A percentile compares a stretch with the other conserved stretches of the same genome.
Conservation (phyloP, 1,140 invertebrate genomes). For the Zaprionus ghesquierei region DNA sequence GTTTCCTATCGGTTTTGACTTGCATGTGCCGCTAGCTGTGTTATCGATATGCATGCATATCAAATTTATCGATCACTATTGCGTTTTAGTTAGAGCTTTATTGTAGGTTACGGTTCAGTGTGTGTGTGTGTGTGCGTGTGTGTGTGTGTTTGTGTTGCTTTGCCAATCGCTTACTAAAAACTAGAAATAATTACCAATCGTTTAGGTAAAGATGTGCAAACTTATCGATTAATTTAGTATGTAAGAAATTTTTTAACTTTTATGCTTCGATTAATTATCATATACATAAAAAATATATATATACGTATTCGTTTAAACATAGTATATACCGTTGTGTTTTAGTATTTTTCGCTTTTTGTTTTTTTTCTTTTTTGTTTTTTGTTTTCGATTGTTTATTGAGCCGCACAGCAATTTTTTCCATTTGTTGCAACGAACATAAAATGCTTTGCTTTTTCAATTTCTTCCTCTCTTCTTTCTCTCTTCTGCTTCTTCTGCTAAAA, state of each 20-base stretch:
- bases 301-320: conserved; percentile 16
- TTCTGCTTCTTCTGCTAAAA: conserved; percentile 4
- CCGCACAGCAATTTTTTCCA: conserved; percentile 80
- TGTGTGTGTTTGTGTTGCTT: conserved; percentile 19
- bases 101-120: conserved; percentile 10
- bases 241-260: conserved; percentile 58
- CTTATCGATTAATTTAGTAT: conserved; percentile 64
- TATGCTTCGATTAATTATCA: conserved; percentile 38
- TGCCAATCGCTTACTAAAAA: conserved; percentile 58
- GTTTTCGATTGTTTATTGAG: conserved; percentile 68
- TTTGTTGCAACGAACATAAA: conserved; percentile 67
- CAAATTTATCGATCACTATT: background rate
- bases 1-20: background rate
- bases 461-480: conserved; percentile 1
- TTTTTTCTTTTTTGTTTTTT: conserved; percentile 17
- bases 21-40: conserved; percentile 30
- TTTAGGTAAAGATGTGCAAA: conserved; percentile 80
- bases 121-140: background rate
- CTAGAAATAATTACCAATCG: conserved; percentile 79
- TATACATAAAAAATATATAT: too few relatives aligned
- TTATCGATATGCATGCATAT: conserved; percentile 2
- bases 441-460: conserved; percentile 69
- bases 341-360: conserved; percentile 28
- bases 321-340: conserved; percentile 7
- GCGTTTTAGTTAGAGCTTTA: conserved; percentile 3